Percentiles rank a stretch among this genome's conserved stretches.
These are phyloP conservation scores for Epizoanthus ramosus DNA, from an alignment of 92 coral and sea anemone species.

Conservation along the genomic window DNA sequence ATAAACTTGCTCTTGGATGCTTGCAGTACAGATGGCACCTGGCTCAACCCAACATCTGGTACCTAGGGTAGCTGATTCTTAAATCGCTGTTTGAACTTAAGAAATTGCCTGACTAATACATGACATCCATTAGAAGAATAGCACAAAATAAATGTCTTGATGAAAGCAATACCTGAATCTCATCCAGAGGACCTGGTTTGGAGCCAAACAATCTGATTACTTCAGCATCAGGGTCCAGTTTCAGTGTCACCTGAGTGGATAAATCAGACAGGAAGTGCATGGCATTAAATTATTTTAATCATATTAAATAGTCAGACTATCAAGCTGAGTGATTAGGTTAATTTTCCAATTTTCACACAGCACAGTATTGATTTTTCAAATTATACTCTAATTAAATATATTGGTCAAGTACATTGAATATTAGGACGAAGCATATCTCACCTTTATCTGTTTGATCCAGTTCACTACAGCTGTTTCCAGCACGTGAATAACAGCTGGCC, in stretches of 20 bases:
- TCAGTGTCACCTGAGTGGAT: slow-evolving; percentile 71
- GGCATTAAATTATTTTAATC: background rate
- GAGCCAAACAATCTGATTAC: slow-evolving; percentile 74
- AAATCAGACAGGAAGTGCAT: background rate
- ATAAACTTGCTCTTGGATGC: too few relatives aligned
- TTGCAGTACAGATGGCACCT: too few relatives aligned
- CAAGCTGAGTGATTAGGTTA: background rate
- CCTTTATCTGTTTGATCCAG: slow-evolving; percentile 99
- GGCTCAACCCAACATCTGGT: too few relatives aligned
- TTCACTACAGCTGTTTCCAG: slow-evolving; percentile 94
- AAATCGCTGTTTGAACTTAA: background rate
- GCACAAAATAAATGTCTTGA: too few relatives aligned
- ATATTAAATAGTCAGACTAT: background rate
- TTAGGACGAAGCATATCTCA: slow-evolving; percentile 13
- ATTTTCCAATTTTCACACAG: too few relatives aligned
- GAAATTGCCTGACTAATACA: too few relatives aligned
- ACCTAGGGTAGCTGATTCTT: background rate
- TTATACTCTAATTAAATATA: too few relatives aligned
- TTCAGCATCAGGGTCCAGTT: slow-evolving; percentile 91
- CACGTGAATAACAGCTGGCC: slow-evolving; percentile 98
- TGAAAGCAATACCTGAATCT: slow-evolving; percentile 72
- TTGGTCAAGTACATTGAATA: background rate
- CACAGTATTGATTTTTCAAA: too few relatives aligned
- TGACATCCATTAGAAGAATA: too few relatives aligned
- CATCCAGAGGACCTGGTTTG: slow-evolving; percentile 92